Base-by-base conservation (phyloP, 2,888 invertebrate species). In the Drosophila mimetica region DNA sequence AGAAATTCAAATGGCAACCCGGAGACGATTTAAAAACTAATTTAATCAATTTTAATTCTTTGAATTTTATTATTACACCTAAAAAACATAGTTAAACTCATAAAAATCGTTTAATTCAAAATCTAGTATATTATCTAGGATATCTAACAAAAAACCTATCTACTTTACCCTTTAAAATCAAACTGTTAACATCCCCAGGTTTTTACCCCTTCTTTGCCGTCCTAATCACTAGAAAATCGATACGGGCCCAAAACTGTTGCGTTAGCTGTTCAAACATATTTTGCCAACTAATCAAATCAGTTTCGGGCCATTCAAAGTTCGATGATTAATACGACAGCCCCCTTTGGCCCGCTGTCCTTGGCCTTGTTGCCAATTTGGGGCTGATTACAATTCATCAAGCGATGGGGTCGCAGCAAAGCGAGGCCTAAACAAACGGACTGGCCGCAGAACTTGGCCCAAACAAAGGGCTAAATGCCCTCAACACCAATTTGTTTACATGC, bases 301-400 rank as follows among this genome's bases (percentile, higher is more conserved):
- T 32, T 32, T 61, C 22, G 16, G 18, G 22, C 46, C 58, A 58
- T 61, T 39, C 37, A 58, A 64, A 77, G 52, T 54, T 74, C 69
- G 64, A 78, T 81, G 84, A 81, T 81, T 81, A 81, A 81, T 81
- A 71, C 51, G 66, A 57, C 30, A 46, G 39, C 46, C 58, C 65
- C 46, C 14, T 46, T 46, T 16, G 18, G 30, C 16, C n/a, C 41
- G 11, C 25, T n/a, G 48, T 48, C 46, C 30, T 46, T 65, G 60
- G 60, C 60, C 63, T 42, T 44, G 50, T 51, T 61, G 46, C 61
- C 79, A 76, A 77, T 79, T 75, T 76, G 59, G 42, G 82, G 82
- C 79, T 86, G 83, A 83, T 83, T 86, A 77, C 77, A 75, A 83
- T 83, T 83, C 77, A 86, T 86, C 86, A 83, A 80, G 72, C 64